Evolutionary conservation across 2,888 invertebrate species (phyloP), one percentile per base, ranked within the genome.

Genomic region (Nezara viridula): DNA sequence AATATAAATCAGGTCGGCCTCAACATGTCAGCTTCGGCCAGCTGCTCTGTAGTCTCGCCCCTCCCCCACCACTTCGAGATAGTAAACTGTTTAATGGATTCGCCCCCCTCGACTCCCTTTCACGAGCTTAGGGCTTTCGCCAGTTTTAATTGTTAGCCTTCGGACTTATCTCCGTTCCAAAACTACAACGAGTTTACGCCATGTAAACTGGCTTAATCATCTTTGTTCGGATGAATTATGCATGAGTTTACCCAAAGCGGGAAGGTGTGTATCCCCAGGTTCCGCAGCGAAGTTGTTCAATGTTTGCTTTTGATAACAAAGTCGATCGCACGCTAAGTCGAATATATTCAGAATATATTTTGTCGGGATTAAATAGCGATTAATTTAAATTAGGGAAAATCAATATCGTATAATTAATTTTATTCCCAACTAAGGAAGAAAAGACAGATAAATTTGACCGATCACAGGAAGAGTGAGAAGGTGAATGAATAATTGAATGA

Each of bases 91-190:
- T 73, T 73, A 73, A 73, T 73, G 37, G 66, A 73, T 73, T 73
- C 66, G 5, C n/a, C 27, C n/a, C n/a, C n/a, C n/a, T n/a, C n/a
- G n/a, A n/a, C n/a, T n/a, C 10, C 55, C 55, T n/a, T 24, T 5
- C 0, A 60, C 16, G 10, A 27, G 60, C 37, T 32, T 37, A 32
- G 27, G 60, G 32, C 32, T 73, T 73, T 73, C 66, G 32, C 0
- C 32, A 73, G 66, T 73, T 73, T 73, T 73, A 73, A 73, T 73
- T 73, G 66, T 73, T 73, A 73, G 66, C 37, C 21, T 73, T 73
- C 7, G 10, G 32, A 73, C 66, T 73, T 73, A 73, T 73, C 66
- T 60, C n/a, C 27, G 66, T 37, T 73, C 7, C n/a, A n/a, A 7
- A 27, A 27, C 60, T 60, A 60, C 27, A 32, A 60, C 27, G 27